Percentiles rank a stretch among this genome's conserved stretches.
Conservation (phyloP, 23 tunicate genomes). For the Trididemnum miniatum region DNA sequence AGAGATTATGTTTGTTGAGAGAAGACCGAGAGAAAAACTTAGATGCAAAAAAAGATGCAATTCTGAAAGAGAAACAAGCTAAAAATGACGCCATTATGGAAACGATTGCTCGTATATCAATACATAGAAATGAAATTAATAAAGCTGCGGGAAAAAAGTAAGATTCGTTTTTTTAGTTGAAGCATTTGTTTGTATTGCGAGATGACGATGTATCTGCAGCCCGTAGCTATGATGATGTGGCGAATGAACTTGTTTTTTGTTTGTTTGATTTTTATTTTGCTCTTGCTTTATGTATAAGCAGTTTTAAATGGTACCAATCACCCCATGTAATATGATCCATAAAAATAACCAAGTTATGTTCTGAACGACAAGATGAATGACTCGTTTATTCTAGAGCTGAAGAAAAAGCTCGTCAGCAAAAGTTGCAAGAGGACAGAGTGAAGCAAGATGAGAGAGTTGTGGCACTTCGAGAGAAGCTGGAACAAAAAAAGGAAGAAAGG, state of each 20-base stretch:
- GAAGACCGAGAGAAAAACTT: slow-evolving; percentile 62
- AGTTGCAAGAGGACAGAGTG: slow-evolving; percentile 38
- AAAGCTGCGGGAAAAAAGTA: slow-evolving; percentile 67
- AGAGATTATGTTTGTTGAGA: slow-evolving; percentile 66
- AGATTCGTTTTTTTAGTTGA: no score
- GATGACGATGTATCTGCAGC: no score
- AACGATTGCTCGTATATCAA: slow-evolving; percentile 66
- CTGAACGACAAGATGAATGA: no score
- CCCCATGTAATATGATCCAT: no score
- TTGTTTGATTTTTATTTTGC: no score
- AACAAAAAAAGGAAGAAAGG: slow-evolving; percentile 72
- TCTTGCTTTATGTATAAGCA: no score
- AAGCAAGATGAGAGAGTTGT: slow-evolving; percentile 40
- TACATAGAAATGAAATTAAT: slow-evolving; percentile 73
- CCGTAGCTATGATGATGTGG: no score
- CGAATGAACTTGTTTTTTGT: no score
- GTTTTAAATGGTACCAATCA: no score
- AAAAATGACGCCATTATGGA: slow-evolving; percentile 79
- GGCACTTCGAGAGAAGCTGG: slow-evolving; percentile 42
- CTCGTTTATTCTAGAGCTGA: no score
- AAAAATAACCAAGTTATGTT: no score
- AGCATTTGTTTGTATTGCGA: no score
- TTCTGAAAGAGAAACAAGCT: slow-evolving; percentile 61
- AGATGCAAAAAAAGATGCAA: slow-evolving; percentile 64
- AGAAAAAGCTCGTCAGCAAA: slow-evolving; percentile 24